phyloP scores from a whole-genome alignment of 2,113 vertebrate genomes.

The Shinisaurus crocodilurus region DNA sequence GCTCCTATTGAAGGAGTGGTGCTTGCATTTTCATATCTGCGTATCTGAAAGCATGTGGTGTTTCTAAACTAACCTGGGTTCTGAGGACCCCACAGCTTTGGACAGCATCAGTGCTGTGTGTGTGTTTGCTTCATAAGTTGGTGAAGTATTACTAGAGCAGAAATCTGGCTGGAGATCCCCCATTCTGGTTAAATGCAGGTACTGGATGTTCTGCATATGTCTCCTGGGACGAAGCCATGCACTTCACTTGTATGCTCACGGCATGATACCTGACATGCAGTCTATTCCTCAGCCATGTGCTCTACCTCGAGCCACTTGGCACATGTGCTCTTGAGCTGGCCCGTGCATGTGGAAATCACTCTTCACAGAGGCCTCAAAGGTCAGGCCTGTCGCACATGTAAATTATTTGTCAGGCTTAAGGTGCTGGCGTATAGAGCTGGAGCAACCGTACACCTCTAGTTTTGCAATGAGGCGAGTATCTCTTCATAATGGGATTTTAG shows the following conservation, averaged over 20 bases:
- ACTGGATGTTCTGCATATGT: background rate
- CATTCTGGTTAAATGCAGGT: background rate
- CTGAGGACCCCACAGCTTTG: background rate
- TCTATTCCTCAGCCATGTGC: background rate
- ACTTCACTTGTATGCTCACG: fast-evolving
- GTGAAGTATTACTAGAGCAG: background rate
- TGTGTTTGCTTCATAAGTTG: background rate
- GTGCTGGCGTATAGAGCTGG: constrained; percentile 14
- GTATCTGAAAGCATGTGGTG: background rate
- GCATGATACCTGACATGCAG: fast-evolving
- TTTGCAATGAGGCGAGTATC: fast-evolving
- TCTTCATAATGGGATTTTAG: constrained; percentile 46
- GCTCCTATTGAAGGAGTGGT: fast-evolving
- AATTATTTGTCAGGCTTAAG: constrained; percentile 17
- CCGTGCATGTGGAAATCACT: fast-evolving
- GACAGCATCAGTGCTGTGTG: too few relatives aligned
- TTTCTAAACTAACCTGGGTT: background rate
- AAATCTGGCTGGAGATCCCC: background rate
- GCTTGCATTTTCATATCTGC: background rate
- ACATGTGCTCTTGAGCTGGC: background rate
- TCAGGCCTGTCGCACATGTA: background rate
- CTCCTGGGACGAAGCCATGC: background rate
- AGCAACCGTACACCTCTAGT: fast-evolving
- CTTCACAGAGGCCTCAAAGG: background rate
- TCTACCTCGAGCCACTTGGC: background rate